These are phyloP conservation scores for Cladopsammia gracilis DNA, from an alignment of 64 coral and sea anemone genomes.

Conservation along the genomic window DNA sequence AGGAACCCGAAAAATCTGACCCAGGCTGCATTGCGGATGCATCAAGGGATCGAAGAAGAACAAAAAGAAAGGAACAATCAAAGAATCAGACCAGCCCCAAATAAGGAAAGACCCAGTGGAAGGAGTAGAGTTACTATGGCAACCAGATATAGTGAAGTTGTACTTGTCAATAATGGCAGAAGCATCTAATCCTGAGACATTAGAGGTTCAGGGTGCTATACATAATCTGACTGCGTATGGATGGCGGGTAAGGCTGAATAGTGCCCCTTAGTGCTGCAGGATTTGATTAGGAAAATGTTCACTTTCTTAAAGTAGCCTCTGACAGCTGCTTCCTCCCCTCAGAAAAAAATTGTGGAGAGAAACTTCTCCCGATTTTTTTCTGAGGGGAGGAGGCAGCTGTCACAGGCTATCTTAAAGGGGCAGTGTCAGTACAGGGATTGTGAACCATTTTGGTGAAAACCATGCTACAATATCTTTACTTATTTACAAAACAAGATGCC, in stretches of 20 bases:
- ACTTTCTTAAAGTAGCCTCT: too few species aligned
- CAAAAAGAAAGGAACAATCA: slow-evolving; percentile 40
- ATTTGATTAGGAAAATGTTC: too few species aligned
- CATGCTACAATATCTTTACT: too few species aligned
- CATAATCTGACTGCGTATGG: slow-evolving; percentile 91
- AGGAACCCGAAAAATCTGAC: slow-evolving; percentile 75
- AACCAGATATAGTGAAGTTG: slow-evolving; percentile 79
- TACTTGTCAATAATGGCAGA: slow-evolving; percentile 76
- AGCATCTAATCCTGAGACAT: slow-evolving; percentile 82
- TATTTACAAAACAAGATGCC: too few species aligned
- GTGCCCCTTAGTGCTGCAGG: too few species aligned
- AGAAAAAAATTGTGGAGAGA: too few species aligned
- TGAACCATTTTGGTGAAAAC: too few species aligned
- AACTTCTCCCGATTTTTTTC: too few species aligned
- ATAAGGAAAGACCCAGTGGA: slow-evolving; percentile 50
- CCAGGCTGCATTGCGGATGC: slow-evolving; percentile 94
- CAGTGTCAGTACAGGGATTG: too few species aligned
- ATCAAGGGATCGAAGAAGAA: slow-evolving; percentile 82
- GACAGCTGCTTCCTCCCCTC: too few species aligned
- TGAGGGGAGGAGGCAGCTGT: too few species aligned
- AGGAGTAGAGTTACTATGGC: slow-evolving; percentile 90
- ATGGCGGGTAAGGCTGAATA: slow-evolving; percentile 86
- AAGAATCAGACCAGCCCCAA: slow-evolving; percentile 42
- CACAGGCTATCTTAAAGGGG: too few species aligned
- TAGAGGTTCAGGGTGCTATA: slow-evolving; percentile 79